These are phyloP conservation scores for Cuculus canorus DNA, from an alignment of 2,797 vertebrate genomes.

Conservation along the genomic window DNA sequence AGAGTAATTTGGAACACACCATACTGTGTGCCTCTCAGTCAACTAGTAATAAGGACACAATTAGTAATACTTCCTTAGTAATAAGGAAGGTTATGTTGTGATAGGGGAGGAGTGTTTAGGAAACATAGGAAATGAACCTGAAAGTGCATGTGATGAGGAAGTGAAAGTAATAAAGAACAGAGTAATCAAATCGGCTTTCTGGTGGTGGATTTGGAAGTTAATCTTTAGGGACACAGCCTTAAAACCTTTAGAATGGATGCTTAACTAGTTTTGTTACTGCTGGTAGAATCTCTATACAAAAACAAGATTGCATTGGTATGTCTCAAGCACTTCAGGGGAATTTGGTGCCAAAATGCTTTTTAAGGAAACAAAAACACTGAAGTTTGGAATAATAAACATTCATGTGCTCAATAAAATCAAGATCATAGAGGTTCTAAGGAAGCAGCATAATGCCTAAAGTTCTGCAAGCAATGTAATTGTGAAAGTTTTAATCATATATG, in stretches of 20 bases:
- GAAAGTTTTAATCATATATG: neutral
- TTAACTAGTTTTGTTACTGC: neutral
- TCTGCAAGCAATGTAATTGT: neutral
- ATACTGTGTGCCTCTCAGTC: neutral
- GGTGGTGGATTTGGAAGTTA: neutral
- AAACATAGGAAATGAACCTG: neutral
- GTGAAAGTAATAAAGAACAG: neutral
- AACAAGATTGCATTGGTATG: too few relatives aligned
- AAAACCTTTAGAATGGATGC: neutral
- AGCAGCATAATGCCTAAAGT: neutral
- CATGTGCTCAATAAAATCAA: neutral
- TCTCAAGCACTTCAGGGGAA: neutral
- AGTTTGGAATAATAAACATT: neutral
- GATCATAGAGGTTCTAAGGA: neutral
- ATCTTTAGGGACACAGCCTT: neutral
- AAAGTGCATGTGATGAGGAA: neutral
- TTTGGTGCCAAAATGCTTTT: neutral
- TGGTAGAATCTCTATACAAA: neutral
- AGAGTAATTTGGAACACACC: neutral
- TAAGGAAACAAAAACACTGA: neutral
- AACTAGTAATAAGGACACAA: neutral
- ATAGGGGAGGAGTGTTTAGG: neutral
- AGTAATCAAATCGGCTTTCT: neutral
- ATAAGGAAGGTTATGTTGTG: neutral
- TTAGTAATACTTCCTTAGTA: too few relatives aligned